Base-by-base conservation (phyloP, 2,113 vertebrate species). In the Peromyscus maniculatus region DNA sequence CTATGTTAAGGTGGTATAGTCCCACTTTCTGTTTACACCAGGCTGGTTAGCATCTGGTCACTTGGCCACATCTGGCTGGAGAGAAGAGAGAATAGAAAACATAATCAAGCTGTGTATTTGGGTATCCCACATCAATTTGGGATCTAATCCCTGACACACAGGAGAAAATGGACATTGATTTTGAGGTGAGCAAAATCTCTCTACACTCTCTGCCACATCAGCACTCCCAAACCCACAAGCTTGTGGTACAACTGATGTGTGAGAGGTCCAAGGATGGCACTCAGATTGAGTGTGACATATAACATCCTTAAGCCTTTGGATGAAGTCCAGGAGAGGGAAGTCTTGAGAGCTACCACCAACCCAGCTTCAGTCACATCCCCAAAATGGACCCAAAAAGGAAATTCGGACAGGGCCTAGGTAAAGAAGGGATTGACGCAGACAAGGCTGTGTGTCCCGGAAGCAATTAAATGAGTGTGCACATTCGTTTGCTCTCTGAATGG, bases 391-490 rank as follows among this genome's bases (percentile, higher is more conserved):
- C n/a, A 87, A 72, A 57, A 79, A 75, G n/a, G 24, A 46, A 72
- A 74, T n/a, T 94, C 89, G 59, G 84, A 78, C 19, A 49, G 55
- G 36, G 26, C 11, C 46, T 10, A 62, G 16, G 4, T 19, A 36
- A 31, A 17, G 78, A 13, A 43, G 74, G 24, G 10, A 24, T 4
- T 78, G 52, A 7, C 39, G 15, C n/a, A 82, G 26, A 64, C 39
- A 36, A 9, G 12, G 31, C 39, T 62, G n/a, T 33, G n/a, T 46
- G 66, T 36, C 39, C 10, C 33, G 59, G 87, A 94, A 84, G 64
- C 28, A 43, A 39, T 72, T 19, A n/a, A 7, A 24, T 31, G 16
- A 17, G 22, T 1, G 15, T 0, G 1, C 0, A 0, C 16, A 0
- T 12, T 24, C n/a, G 33, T 90, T 80, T 26, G 17, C 80, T 77